Base-by-base conservation (phyloP, 2,888 invertebrate species). In the Aphodius granarius region DNA sequence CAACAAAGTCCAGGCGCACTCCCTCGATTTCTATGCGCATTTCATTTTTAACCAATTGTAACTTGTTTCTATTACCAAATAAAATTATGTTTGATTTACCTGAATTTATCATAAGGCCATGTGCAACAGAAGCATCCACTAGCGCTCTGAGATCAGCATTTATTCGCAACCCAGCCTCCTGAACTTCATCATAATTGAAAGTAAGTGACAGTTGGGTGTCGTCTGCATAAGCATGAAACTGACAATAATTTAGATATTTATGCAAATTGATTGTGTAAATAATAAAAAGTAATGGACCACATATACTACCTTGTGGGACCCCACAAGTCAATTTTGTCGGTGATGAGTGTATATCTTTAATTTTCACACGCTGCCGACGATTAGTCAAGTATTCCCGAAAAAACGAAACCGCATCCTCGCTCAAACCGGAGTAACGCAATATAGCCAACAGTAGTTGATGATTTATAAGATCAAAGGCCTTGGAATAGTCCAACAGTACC, bases 201-300 rank as follows among this genome's bases (percentile, higher is more conserved):
- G 4, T 6, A n/a, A n/a, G 20, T 3, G 15, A 21, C 1, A 71
- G 9, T 71, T 71, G 71, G 22, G 19, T 21, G 16, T 71, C 71
- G 21, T 71, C 22, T 19, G 66, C 66, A 65, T 65, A 65, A 18
- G 71, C 71, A 21, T 71, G 71, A 21, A 23, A 21, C 21, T 71
- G 18, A 1, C 71, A 21, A 16, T 20, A 43, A 13, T 3, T 23
- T 13, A 71, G 19, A 20, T 43, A 19, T 15, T 21, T 13, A n/a
- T 21, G 17, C 17, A 71, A 71, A 17, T 2, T 43, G 20, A 13
- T 23, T 21, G 22, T 71, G 22, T 71, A 71, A 18, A 71, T 71
- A 23, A 43, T 71, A 19, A 23, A 71, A 23, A 71, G 43, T 6
- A 71, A 17, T 6, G 70, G 70, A 6, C 70, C 70, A 21, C 20